Evolutionary conservation across 2,797 vertebrate genomes (phyloP).

Genomic region (Macrochelys suwanniensis): DNA sequence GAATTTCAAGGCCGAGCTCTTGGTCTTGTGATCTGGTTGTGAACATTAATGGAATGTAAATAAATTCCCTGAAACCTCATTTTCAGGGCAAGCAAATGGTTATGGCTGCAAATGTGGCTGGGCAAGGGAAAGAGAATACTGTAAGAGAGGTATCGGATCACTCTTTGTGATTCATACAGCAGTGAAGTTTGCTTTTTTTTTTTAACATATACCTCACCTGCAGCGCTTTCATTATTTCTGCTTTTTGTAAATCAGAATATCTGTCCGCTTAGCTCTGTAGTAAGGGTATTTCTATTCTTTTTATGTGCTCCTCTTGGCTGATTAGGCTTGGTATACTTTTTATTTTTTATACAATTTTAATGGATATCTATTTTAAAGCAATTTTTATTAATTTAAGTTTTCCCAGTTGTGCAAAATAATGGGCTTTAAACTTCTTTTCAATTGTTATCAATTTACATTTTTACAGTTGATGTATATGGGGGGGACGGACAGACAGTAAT

Average conservation of each 20-base stretch:
- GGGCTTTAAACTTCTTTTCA: not conserved
- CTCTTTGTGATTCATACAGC: not conserved
- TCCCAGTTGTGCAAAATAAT: not conserved
- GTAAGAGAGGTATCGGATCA: fast-evolving
- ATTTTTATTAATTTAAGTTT: not conserved
- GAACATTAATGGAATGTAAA: not conserved
- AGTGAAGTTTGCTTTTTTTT: not conserved
- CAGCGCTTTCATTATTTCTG: not conserved
- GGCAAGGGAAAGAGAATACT: not conserved
- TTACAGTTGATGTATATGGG: not conserved
- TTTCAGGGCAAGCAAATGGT: not conserved
- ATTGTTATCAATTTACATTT: not conserved
- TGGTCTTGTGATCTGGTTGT: not conserved
- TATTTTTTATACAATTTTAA: not conserved
- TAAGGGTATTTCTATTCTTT: not conserved
- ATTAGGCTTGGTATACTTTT: not conserved
- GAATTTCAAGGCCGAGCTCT: not conserved
- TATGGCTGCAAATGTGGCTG: not conserved
- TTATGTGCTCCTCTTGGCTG: not conserved
- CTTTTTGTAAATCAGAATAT: not conserved
- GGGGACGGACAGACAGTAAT: not conserved
- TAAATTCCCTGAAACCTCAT: not conserved
- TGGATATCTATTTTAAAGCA: not conserved
- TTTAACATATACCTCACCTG: not conserved
- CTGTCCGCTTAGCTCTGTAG: not conserved